Percentiles rank a stretch among this genome's conserved stretches.
Conservation (phyloP, 2,797 vertebrate genomes). For the Loriculus beryllinus region DNA sequence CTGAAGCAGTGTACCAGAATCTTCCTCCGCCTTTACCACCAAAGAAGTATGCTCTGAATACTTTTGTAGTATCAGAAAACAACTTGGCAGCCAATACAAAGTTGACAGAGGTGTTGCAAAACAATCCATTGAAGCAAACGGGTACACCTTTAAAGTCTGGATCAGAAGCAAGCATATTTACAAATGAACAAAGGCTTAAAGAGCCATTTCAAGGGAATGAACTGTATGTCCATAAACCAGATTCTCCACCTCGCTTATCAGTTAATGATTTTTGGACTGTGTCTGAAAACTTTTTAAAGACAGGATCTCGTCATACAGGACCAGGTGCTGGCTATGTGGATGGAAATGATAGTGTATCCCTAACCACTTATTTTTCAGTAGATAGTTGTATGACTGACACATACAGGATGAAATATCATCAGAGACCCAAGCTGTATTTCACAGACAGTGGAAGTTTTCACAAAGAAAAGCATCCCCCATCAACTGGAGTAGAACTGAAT, state of each 20-base stretch:
- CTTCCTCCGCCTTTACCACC: slow-evolving; percentile 82
- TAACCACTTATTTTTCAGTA: slow-evolving; percentile 95
- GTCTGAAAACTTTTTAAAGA: slow-evolving; percentile 22
- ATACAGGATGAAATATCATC: slow-evolving; percentile 92
- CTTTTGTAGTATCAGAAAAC: slow-evolving; percentile 66
- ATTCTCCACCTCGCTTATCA: slow-evolving; percentile 56
- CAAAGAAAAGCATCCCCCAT: slow-evolving; percentile 73
- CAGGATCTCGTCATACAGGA: slow-evolving; percentile 24
- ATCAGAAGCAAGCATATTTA: neutral
- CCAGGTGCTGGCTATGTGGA: slow-evolving; percentile 42
- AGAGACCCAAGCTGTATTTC: slow-evolving; percentile 81
- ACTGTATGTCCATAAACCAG: neutral
- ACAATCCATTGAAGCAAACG: slow-evolving; percentile 40
- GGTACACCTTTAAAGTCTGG: slow-evolving; percentile 6
- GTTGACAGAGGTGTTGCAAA: slow-evolving; percentile 69
- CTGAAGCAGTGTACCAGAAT: slow-evolving; percentile 67
- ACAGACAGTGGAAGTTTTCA: slow-evolving; percentile 72
- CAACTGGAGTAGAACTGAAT: slow-evolving; percentile 75
- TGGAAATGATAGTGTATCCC: slow-evolving; percentile 71
- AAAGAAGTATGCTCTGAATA: slow-evolving; percentile 76
- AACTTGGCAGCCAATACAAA: slow-evolving; percentile 65
- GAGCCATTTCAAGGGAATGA: slow-evolving; percentile 58
- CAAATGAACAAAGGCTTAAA: slow-evolving; percentile 23
- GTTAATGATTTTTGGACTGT: slow-evolving; percentile 44
- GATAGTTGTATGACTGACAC: slow-evolving; percentile 97